Conservation (phyloP, 2,113 vertebrate species). For the Nesospiza acunhae region DNA sequence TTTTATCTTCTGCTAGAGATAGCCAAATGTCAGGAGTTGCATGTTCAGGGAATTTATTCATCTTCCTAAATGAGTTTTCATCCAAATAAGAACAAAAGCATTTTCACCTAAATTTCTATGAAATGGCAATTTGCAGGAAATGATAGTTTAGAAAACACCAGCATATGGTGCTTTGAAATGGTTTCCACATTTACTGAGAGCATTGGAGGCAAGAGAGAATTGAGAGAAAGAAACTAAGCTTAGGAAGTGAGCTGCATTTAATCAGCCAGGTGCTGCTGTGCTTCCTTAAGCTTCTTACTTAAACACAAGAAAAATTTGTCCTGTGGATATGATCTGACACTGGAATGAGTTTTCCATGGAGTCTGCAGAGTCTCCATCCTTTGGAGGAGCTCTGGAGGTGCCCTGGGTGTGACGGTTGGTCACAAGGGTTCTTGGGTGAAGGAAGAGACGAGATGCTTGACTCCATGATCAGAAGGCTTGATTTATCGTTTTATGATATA, state of each 20-base stretch:
- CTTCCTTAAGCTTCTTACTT: background rate
- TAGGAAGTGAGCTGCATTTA: background rate
- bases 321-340: background rate
- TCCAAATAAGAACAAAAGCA: background rate
- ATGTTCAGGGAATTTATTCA: background rate
- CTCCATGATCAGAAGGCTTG: no score
- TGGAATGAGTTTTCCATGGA: background rate
- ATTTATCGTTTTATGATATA: no score
- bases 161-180: conserved; percentile 7
- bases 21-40: background rate
- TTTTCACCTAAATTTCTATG: background rate
- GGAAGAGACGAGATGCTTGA: no score
- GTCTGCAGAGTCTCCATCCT: background rate
- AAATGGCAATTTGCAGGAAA: conserved; percentile 7
- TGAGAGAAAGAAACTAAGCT: background rate
- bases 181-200: background rate
- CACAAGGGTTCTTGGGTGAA: no score
- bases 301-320: background rate
- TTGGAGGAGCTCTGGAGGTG: fast-evolving
- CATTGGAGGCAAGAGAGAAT: background rate
- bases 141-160: background rate
- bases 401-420: no score
- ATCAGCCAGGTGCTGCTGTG: background rate
- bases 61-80: conserved; percentile 4
- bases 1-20: background rate